phyloP scores from a whole-genome alignment of 2,888 invertebrate species.

The Eulithis testata region DNA sequence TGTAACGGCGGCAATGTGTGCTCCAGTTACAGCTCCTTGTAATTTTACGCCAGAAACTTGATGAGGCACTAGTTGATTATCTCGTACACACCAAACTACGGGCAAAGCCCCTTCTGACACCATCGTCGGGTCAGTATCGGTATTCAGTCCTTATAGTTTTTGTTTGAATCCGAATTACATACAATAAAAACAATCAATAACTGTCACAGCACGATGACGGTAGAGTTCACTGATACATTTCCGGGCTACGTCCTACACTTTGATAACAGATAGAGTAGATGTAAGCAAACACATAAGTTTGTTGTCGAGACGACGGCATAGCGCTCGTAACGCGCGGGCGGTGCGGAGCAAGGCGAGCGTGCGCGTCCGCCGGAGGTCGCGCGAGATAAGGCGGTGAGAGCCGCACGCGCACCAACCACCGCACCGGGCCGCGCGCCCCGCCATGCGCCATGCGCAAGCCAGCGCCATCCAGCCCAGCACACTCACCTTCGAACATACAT shows the following conservation, averaged over 20 bases:
- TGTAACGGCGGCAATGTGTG: slow-evolving; percentile 87
- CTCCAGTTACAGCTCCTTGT: slow-evolving; percentile 87
- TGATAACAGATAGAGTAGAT: slow-evolving; percentile 64
- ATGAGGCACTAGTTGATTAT: slow-evolving; percentile 88
- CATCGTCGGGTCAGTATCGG: slow-evolving; percentile 75
- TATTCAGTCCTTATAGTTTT: slow-evolving; percentile 42
- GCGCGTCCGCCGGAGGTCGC: slow-evolving; percentile 84
- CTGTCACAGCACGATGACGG: slow-evolving; percentile 47
- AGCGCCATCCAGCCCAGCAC: slow-evolving; percentile 48
- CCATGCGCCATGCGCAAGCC: slow-evolving; percentile 41
- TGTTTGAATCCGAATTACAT: slow-evolving; percentile 32
- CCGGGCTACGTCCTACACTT: slow-evolving; percentile 69
- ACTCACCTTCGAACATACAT: slow-evolving; percentile 71
- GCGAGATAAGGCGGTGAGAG: slow-evolving; percentile 84
- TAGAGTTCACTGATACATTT: slow-evolving; percentile 66
- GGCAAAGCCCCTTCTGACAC: slow-evolving; percentile 86
- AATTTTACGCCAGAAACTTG: slow-evolving; percentile 87
- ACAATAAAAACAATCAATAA: slow-evolving; percentile 25
- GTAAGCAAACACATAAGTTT: slow-evolving; percentile 66
- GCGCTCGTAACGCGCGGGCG: slow-evolving; percentile 63
- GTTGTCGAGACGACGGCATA: slow-evolving; percentile 72
- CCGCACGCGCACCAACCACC: slow-evolving; percentile 71
- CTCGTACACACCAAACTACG: slow-evolving; percentile 88
- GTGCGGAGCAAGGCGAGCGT: slow-evolving; percentile 71
- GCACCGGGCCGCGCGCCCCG: slow-evolving; percentile 64